These are phyloP conservation scores for Ephestia elutella DNA, from an alignment of 1,140 invertebrate species.

Conservation along the genomic window DNA sequence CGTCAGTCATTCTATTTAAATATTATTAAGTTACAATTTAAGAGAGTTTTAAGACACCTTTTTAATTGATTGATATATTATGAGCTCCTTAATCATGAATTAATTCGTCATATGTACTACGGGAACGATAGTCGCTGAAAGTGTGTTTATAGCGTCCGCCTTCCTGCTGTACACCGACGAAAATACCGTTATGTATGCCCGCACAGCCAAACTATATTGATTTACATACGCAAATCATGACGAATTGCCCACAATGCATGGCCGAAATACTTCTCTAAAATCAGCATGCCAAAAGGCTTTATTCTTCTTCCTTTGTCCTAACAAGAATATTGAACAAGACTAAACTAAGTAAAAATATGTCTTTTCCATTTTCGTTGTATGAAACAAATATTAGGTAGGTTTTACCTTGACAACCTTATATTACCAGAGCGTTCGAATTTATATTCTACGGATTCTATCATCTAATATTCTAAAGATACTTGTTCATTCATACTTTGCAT, in stretches of 20 bases:
- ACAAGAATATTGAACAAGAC: too few species aligned
- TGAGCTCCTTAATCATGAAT: background rate
- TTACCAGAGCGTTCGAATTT: too few species aligned
- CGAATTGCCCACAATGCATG: conserved; percentile 62
- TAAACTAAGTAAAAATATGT: too few species aligned
- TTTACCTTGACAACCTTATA: too few species aligned
- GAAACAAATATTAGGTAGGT: too few species aligned
- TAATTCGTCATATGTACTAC: conserved; percentile 14
- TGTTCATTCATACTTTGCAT: conserved; percentile 9
- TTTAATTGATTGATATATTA: background rate
- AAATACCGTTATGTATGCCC: conserved; percentile 66
- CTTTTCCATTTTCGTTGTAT: too few species aligned
- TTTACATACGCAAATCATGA: conserved; percentile 71
- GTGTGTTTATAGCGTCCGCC: conserved; percentile 70
- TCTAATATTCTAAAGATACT: background rate
- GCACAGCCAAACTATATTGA: conserved; percentile 63
- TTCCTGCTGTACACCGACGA: conserved; percentile 67
- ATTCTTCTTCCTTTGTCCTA: too few species aligned
- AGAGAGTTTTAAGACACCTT: background rate
- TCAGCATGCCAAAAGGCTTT: conserved; percentile 9
- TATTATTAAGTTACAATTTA: background rate
- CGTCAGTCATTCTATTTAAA: background rate
- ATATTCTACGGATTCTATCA: too few species aligned
- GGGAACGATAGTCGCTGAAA: conserved; percentile 52
- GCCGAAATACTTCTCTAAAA: conserved; percentile 35